A percentile compares a stretch with the other conserved stretches of the same genome.
phyloP scores from a whole-genome alignment of 1,140 invertebrate genomes.

The Tetramorium parvispinum region DNA sequence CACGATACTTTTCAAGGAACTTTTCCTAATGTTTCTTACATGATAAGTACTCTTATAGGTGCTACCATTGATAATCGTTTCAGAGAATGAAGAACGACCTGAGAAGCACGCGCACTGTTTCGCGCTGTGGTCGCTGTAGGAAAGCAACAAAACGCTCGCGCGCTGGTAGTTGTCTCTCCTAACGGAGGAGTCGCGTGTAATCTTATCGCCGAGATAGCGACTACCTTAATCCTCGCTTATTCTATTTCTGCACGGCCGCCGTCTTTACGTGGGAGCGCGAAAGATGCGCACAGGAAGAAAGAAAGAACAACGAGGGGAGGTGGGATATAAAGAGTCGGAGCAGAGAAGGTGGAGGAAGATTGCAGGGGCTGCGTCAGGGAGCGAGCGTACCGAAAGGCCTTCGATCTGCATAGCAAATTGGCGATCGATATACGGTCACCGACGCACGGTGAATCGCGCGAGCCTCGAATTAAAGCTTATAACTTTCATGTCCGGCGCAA shows the following conservation, averaged over 20 bases:
- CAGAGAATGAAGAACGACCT: constrained; percentile 13
- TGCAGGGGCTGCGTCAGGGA: constrained; percentile 67
- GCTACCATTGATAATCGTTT: background rate
- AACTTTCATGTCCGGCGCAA: constrained; percentile 76
- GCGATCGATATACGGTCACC: constrained; percentile 75
- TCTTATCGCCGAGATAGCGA: constrained; percentile 72
- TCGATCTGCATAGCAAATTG: constrained; percentile 77
- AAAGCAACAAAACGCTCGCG: constrained; percentile 35
- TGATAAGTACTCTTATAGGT: too few species aligned
- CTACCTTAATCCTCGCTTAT: constrained; percentile 72
- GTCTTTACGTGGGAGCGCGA: constrained; percentile 54
- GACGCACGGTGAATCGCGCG: constrained; percentile 69
- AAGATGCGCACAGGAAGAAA: constrained; percentile 10
- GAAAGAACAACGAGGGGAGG: background rate
- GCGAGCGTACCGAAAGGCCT: constrained; percentile 68
- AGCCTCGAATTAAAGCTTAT: constrained; percentile 78
- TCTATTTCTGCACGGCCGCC: constrained; percentile 65
- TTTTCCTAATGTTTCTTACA: background rate
- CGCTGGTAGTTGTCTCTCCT: constrained; percentile 59
- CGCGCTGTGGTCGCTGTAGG: background rate
- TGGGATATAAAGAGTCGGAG: background rate
- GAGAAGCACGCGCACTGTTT: background rate
- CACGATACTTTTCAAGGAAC: background rate
- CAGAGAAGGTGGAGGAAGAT: constrained; percentile 48
- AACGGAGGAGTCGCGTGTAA: constrained; percentile 60